Evolutionary conservation across 2,113 vertebrate genomes (phyloP), one percentile per base, ranked within the genome.

Genomic region (Onychostoma macrolepis): DNA sequence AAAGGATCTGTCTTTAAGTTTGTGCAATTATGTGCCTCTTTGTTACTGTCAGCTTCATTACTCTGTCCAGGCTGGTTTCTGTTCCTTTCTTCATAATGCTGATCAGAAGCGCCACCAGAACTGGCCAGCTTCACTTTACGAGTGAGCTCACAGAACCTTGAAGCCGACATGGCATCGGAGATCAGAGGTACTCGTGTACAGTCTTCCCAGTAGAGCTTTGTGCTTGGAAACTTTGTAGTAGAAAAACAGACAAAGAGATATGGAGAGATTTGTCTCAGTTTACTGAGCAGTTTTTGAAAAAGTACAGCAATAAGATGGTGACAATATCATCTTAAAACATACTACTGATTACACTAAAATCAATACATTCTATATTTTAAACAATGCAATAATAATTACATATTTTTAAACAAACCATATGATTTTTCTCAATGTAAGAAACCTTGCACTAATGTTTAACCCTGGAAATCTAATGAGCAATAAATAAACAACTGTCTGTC

Each of bases 191-290:
- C 94, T 88, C 93, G 92, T 15, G 95, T 96, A 48, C 92, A 89
- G 80, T 94, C 89, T 75, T 95, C 92, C 95, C 95, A 96, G 90
- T 95, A 96, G 41, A 96, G 93, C 86, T 80, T 93, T 10, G 89
- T 87, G 89, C 92, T 93, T 45, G 95, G 95, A 90, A 95, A 96
- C 95, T 96, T n/a, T 56, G 53, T 84, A 71, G 87, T 85, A 71
- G 45, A 5, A 43, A 28, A 83, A 58, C 33, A 82, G 6, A 69
- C 12, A 17, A 38, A 83, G 24, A 63, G 24, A 80, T 10, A 72
- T 53, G 50, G 50, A 53, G 50, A 53, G 17, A 50, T 15, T 17
- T 17, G 15, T 50, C 48, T 50, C 12, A 53, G 5, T 53, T 53
- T 21, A 15, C 3, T 17, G 48, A 50, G 1, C 13, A 50, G 15